Conservation (phyloP, 2,113 vertebrate species). For the Oncorhynchus tshawytscha region DNA sequence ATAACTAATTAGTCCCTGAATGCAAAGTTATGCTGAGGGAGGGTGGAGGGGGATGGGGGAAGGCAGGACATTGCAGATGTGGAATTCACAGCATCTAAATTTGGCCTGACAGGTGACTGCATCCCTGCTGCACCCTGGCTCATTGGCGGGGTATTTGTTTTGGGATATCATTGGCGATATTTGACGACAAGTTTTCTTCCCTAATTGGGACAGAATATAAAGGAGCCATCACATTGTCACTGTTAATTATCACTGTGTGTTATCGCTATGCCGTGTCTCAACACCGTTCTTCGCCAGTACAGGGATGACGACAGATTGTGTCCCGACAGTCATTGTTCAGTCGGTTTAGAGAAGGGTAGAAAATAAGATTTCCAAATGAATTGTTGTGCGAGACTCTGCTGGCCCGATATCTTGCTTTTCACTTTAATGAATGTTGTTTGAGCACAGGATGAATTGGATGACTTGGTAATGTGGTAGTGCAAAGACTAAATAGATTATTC, state of each 20-base stretch:
- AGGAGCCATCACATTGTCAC: conserved; percentile 50
- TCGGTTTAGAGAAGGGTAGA: conserved; percentile 43
- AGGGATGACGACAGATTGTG: conserved; percentile 51
- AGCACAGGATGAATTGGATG: conserved; percentile 3
- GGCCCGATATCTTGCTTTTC: background rate
- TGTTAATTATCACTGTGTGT: conserved; percentile 57
- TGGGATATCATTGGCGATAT: conserved; percentile 39
- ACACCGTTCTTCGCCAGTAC: conserved; percentile 22
- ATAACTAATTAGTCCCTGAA: conserved; percentile 63
- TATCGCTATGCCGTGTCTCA: conserved; percentile 6
- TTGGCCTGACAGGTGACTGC: conserved; percentile 54
- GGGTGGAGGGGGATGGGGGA: conserved; percentile 24
- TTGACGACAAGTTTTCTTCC: conserved; percentile 56
- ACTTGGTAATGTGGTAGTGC: conserved; percentile 6
- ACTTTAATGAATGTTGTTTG: conserved; percentile 41
- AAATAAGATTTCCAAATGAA: conserved; percentile 50
- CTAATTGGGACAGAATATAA: conserved; percentile 61
- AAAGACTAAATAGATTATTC: background rate
- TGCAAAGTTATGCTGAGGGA: conserved; percentile 6
- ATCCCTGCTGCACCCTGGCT: conserved; percentile 22
- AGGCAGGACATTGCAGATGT: conserved; percentile 25
- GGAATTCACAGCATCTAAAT: conserved; percentile 41
- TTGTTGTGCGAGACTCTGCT: conserved; percentile 46
- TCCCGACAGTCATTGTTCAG: conserved; percentile 33
- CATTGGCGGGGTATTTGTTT: conserved; percentile 41